Percentiles rank a stretch among this genome's conserved stretches.
phyloP scores from a whole-genome alignment of 2,113 vertebrate genomes.

The Vireo altiloquus region DNA sequence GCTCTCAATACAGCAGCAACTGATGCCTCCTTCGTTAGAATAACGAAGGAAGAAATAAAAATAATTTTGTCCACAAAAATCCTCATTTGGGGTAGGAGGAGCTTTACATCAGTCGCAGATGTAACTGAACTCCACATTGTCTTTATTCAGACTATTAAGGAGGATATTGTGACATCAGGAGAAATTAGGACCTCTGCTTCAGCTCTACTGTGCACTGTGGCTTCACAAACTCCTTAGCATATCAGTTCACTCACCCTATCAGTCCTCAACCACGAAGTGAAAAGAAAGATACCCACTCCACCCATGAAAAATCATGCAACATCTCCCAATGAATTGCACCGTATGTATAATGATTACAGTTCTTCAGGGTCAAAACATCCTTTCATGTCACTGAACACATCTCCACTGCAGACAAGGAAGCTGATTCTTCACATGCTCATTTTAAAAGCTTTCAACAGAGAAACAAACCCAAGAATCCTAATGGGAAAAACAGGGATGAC shows the following conservation, averaged over 20 bases:
- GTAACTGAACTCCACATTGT: background rate
- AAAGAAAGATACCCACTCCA: background rate
- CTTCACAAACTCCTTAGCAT: background rate
- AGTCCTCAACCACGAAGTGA: background rate
- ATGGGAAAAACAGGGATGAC: background rate
- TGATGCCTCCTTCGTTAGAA: background rate
- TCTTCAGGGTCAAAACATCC: background rate
- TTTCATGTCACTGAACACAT: background rate
- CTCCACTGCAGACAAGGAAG: background rate
- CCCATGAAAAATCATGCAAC: background rate
- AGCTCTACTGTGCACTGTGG: background rate
- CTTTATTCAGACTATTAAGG: background rate
- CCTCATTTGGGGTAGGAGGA: background rate
- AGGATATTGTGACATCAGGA: background rate
- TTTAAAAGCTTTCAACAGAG: background rate
- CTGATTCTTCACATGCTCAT: background rate
- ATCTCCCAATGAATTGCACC: background rate
- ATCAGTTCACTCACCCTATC: background rate
- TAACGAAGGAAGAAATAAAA: background rate
- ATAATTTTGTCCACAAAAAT: background rate
- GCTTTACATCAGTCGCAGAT: background rate
- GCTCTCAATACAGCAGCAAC: background rate
- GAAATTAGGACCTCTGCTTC: background rate
- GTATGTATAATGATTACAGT: accelerated
- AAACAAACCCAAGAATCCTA: background rate